Evolutionary conservation across 2,888 invertebrate species (phyloP).

Genomic region (Melolontha melolontha): DNA sequence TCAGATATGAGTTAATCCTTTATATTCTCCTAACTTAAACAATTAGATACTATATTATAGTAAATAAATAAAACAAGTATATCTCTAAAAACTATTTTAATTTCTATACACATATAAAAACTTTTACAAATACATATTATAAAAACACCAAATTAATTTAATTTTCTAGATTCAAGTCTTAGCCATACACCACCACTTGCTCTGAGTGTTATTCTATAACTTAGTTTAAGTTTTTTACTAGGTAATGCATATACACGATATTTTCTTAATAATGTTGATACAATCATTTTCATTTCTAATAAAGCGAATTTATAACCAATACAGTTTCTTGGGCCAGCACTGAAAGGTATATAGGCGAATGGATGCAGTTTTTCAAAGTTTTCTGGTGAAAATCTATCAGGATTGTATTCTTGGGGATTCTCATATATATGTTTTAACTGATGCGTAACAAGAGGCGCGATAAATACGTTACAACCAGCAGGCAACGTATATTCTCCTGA

Average conservation of each 20-base stretch:
- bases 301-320: conserved; percentile 64
- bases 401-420: conserved; percentile 75
- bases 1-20: too few relatives aligned
- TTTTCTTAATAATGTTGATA: conserved; percentile 35
- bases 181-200: conserved; percentile 72
- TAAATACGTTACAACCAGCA: conserved; percentile 42
- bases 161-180: conserved; percentile 58
- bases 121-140: neutral
- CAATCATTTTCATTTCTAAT: conserved; percentile 42
- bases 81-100: neutral
- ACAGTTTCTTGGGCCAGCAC: conserved; percentile 80
- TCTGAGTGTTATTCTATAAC: conserved; percentile 70
- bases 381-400: conserved; percentile 66
- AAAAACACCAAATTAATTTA: conserved; percentile 11
- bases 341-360: conserved; percentile 80
- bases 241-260: conserved; percentile 56
- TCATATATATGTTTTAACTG: conserved; percentile 73
- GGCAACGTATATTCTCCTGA: conserved; percentile 42
- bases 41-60: too few relatives aligned
- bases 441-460: conserved; percentile 66
- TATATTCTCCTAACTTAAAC: too few relatives aligned
- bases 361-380: conserved; percentile 78
- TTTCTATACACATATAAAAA: conserved; percentile 10
- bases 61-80: too few relatives aligned
- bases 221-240: conserved; percentile 66